Conservation (phyloP, 2,113 vertebrate genomes). For the Desmodus rotundus region DNA sequence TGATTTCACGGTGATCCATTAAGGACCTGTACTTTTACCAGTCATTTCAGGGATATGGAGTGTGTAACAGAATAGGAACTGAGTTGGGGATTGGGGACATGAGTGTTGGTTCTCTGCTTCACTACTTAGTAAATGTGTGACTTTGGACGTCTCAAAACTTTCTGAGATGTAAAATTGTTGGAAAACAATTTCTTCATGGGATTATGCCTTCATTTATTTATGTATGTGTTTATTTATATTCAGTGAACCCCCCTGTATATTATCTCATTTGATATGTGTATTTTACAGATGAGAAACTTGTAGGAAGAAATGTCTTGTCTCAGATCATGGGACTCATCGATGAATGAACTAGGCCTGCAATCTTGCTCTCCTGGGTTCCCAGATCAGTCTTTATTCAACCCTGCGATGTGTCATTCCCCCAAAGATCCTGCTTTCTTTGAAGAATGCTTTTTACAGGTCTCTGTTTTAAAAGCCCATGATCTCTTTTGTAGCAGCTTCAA, state of each 20-base stretch:
- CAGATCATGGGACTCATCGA: neutral
- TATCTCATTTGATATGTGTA: neutral
- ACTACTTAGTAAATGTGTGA: neutral
- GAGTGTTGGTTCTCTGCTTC: neutral
- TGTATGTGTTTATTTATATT: neutral
- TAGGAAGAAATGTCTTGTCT: neutral
- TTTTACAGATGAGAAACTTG: slow-evolving; percentile 2
- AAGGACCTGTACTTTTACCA: slow-evolving; percentile 33
- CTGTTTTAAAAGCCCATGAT: neutral
- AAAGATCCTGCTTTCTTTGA: neutral
- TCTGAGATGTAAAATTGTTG: neutral
- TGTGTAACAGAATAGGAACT: neutral
- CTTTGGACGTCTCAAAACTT: neutral
- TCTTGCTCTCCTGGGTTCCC: neutral
- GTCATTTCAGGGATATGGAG: neutral
- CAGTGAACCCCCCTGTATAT: neutral
- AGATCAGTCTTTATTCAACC: neutral
- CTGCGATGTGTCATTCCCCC: too few relatives aligned
- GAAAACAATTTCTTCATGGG: neutral
- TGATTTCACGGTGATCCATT: slow-evolving; percentile 53
- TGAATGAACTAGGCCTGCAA: neutral
- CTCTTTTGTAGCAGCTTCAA: neutral
- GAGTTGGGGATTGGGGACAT: neutral
- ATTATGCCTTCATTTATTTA: neutral
- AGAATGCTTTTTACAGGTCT: neutral